Evolutionary conservation across 2,113 vertebrate genomes (phyloP).

Genomic region (Sinocyclocheilus maitianheensis): DNA sequence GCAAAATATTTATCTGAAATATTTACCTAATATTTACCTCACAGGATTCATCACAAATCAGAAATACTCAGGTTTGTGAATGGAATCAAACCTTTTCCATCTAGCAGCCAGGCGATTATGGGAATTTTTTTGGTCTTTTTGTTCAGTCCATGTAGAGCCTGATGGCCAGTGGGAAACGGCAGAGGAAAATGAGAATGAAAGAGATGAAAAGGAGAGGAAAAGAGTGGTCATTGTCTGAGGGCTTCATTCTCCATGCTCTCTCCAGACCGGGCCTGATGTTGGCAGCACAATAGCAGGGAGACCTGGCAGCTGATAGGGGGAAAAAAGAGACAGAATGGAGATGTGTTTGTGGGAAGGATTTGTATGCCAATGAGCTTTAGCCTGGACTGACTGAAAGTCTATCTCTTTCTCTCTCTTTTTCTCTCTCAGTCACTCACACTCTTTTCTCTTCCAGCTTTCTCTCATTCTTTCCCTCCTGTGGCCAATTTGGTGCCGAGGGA

Average conservation of each 20-base stretch:
- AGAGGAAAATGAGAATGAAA: constrained; percentile 38
- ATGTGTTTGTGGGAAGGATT: constrained; percentile 45
- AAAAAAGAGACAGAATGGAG: constrained; percentile 36
- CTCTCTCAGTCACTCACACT: constrained; percentile 28
- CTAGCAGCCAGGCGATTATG: constrained; percentile 7
- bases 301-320: constrained; percentile 42
- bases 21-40: neutral
- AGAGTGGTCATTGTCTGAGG: constrained; percentile 24
- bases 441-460: constrained; percentile 11
- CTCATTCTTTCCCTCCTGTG: constrained; percentile 19
- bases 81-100: neutral
- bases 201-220: constrained; percentile 35
- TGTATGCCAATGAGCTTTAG: constrained; percentile 31
- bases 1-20: neutral
- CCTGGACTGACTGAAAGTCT: constrained; percentile 3
- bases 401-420: neutral
- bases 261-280: constrained; percentile 35
- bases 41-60: neutral
- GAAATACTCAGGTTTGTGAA: neutral
- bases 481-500: constrained; percentile 40
- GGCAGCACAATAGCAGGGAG: constrained; percentile 43
- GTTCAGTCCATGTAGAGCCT: constrained; percentile 7
- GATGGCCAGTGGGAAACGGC: constrained; percentile 39
- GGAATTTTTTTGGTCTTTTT: neutral
- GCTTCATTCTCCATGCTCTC: constrained; percentile 25